Percentiles rank a stretch among this genome's conserved stretches.
These are phyloP conservation scores for Blastomussa wellsi DNA, from an alignment of 92 coral and sea anemone species.

Conservation along the genomic window DNA sequence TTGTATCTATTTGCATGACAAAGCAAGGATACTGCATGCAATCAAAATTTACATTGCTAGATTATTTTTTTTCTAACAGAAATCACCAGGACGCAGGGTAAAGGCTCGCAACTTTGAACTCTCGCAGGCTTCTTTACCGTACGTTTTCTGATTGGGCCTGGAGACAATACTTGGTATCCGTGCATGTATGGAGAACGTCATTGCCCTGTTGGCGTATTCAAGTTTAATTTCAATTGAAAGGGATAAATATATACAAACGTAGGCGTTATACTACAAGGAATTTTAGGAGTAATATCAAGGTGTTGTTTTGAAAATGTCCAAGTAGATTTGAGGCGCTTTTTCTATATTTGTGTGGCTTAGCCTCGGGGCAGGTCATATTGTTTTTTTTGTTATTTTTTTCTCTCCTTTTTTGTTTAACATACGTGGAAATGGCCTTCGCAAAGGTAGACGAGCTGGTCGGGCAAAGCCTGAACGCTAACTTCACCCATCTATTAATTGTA, in stretches of 20 bases:
- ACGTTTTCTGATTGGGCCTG: neutral
- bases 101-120: neutral
- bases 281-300: too few relatives aligned
- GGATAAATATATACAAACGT: too few relatives aligned
- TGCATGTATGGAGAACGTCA: neutral
- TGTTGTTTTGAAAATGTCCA: too few relatives aligned
- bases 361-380: too few relatives aligned
- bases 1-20: neutral
- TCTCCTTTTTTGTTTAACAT: too few relatives aligned
- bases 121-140: neutral
- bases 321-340: too few relatives aligned
- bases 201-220: neutral
- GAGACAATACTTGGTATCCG: neutral
- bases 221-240: too few relatives aligned
- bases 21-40: neutral
- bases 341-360: too few relatives aligned
- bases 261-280: too few relatives aligned
- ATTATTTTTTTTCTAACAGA: neutral
- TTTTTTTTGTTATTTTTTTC: too few relatives aligned
- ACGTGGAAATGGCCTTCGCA: too few relatives aligned
- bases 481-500: neutral
- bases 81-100: neutral
- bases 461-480: neutral
- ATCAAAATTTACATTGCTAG: neutral
- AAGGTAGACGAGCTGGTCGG: neutral